Conservation (phyloP, 2,888 invertebrate genomes). For the Dryomyza anilis region DNA sequence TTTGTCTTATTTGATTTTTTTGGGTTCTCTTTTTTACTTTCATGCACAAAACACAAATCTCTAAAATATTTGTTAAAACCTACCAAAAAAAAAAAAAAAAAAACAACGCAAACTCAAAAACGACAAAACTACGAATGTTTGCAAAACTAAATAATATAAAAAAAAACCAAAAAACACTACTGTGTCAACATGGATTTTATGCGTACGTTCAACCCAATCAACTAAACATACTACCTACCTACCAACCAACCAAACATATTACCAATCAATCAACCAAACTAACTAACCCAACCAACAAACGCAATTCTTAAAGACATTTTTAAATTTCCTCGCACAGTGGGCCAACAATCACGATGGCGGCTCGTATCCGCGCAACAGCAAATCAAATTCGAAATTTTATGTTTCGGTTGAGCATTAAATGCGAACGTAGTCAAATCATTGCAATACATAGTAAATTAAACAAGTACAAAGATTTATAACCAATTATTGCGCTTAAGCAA, state of each 20-base stretch:
- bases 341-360: constrained; percentile 47
- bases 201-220: constrained; percentile 1
- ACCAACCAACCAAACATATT: neutral
- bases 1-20: constrained; percentile 43
- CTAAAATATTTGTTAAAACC: constrained; percentile 32
- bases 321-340: constrained; percentile 58
- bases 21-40: constrained; percentile 54
- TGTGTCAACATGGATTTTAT: constrained; percentile 24
- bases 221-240: neutral
- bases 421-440: no score
- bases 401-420: constrained; percentile 56
- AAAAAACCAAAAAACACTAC: constrained; percentile 24
- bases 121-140: constrained; percentile 28
- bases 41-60: constrained; percentile 48
- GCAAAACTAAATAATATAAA: constrained; percentile 27
- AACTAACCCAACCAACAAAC: no score
- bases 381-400: constrained; percentile 61
- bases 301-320: constrained; percentile 56
- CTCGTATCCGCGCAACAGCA: constrained; percentile 54
- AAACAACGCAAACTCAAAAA: constrained; percentile 32
- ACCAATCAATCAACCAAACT: no score
- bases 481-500: no score
- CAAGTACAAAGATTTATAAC: no score
- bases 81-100: constrained; percentile 35
- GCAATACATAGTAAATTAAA: no score